Evolutionary conservation across 2,888 invertebrate species (phyloP), one percentile per base, ranked within the genome.

Genomic region (Xanthostigma xanthostigma): DNA sequence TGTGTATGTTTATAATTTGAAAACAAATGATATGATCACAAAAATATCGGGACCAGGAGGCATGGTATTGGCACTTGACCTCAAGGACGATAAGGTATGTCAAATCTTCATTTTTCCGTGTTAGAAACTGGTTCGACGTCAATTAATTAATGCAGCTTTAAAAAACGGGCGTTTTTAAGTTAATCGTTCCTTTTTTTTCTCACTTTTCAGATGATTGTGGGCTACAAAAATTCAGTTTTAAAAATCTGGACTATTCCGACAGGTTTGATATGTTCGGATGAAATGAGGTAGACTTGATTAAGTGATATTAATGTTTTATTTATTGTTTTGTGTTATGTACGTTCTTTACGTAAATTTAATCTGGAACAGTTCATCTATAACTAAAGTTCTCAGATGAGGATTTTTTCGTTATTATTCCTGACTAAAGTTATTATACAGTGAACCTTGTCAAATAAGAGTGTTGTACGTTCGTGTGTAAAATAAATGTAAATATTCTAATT

Each of bases 21-120:
- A 63, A 50, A 62, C 65, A 2, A 66, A 74, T 10, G 62, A 60
- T 46, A 75, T 78, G 55, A 59, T 81, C 49, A 79, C 79, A 36
- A 76, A 75, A 53, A 74, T 85, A 56, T 69, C 75, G 12, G 84
- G 84, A 42, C 81, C 84, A 27, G 76, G 80, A 37, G 80, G 81
- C 54, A 78, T 84, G 74, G 69, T 87, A 56, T 67, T 85, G 17
- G 80, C 83, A 3, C 73, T 86, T 59, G 80, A 81, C 56, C 68
- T 86, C 46, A 64, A 75, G 10, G 74, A 76, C 52, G 73, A 75
- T 63, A 79, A 78, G 71, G 83, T 81, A 60, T 34, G 27, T 42
- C 27, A 27, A 10, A 13, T 39, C 33, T 27, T 41, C 17, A 36
- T 38, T 43, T n/a, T 14, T 36, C n/a, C 11, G 37, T 33, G 14